Conservation (phyloP, 2,113 vertebrate genomes). For the Heloderma charlesbogerti region DNA sequence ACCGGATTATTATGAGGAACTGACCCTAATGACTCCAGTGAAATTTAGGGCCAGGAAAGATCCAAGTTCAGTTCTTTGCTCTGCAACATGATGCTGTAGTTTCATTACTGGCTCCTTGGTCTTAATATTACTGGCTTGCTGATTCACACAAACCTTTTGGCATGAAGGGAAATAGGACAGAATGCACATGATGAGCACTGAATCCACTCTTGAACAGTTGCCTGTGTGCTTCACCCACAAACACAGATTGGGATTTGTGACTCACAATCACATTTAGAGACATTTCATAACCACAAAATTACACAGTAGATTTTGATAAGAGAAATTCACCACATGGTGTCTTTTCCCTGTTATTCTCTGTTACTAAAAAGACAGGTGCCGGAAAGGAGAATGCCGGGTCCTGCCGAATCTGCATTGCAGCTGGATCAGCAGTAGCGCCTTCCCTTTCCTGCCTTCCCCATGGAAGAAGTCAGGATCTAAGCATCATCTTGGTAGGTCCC, state of each 20-base stretch:
- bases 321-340: neutral
- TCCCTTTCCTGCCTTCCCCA: neutral
- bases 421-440: neutral
- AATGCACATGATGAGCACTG: neutral
- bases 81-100: neutral
- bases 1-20: neutral
- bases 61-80: neutral
- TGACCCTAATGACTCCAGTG: neutral
- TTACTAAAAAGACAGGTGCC: neutral
- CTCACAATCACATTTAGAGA: neutral
- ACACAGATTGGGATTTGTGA: neutral
- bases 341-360: neutral
- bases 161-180: neutral
- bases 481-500: neutral
- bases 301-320: neutral
- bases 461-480: neutral
- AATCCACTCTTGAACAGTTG: neutral
- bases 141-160: neutral
- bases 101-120: neutral
- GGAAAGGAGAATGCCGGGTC: neutral
- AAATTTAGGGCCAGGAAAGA: neutral
- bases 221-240: constrained; percentile 8
- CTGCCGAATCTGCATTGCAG: neutral
- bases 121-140: neutral
- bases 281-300: neutral